Base-by-base conservation (phyloP, 2,888 invertebrate genomes). In the Macrosoma leucophasiata region DNA sequence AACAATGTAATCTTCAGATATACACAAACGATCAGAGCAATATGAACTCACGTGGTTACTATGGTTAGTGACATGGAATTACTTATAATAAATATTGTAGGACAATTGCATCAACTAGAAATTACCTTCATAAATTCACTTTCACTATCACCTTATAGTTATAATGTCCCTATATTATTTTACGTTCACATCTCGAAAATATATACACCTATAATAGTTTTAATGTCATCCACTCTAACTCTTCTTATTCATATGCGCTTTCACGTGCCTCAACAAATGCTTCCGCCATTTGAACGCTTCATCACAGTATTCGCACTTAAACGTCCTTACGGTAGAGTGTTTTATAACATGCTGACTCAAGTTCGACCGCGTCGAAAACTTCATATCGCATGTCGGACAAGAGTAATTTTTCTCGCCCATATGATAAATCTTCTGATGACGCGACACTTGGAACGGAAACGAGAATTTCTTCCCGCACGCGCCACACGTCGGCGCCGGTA, bases 401-500 rank as follows among this genome's bases (percentile, higher is more conserved):
- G 46, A 52, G 4, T 58, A 50, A 3, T 48, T 40, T 12, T 52
- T 61, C 1, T 61, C 59, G 17, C 62, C 45, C 36, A 46, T 30
- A 32, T 72, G 73, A 0, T 61, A 60, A 14, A 60, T 60, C 35
- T 62, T 64, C 18, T 72, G 72, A 20, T 74, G 74, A 5, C 53
- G 47, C 2, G 65, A 25, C 1, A 75, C 58, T 9, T 64, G 50
- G 24, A 60, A 60, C 0, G 65, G 71, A 20, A 45, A 73, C 2
- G 37, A 36, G 39, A 44, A 28, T 13, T 43, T 43, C 30, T 24
- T 42, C 13, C 31, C 44, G 27, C 40, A 75, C 1, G 64, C 58
- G 2, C 64, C 62, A 18, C 75, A 75, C 2, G 50, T 49, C 0
- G 75, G 75, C 0, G 71, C 66, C 0, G 62, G 62, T 2, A 75